phyloP scores from a whole-genome alignment of 2,113 vertebrate genomes.

The Sebastes schlegelii region DNA sequence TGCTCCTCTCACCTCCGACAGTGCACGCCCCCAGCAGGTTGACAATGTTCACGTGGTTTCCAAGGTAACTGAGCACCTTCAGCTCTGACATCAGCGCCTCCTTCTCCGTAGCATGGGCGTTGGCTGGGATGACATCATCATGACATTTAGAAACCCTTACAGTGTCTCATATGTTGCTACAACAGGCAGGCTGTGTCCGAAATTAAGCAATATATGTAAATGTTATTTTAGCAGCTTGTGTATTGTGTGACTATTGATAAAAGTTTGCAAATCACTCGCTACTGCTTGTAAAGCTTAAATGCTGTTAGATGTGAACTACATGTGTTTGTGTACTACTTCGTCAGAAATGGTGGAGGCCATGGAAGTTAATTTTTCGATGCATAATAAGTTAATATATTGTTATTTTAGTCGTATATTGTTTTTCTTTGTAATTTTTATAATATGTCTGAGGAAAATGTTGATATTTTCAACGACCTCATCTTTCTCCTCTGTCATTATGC shows the following conservation, averaged over 20 bases:
- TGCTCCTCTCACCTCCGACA: slow-evolving; percentile 86
- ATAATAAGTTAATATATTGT: too few relatives aligned
- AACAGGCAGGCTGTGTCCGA: neutral
- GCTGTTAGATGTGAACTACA: neutral
- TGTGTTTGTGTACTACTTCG: too few relatives aligned
- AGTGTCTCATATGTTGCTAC: slow-evolving; percentile 14
- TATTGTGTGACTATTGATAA: neutral
- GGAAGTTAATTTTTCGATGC: too few relatives aligned
- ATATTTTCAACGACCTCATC: too few relatives aligned
- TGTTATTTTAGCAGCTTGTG: neutral
- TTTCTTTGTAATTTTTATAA: too few relatives aligned
- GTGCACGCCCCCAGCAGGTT: slow-evolving; percentile 97
- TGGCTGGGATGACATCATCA: slow-evolving; percentile 83
- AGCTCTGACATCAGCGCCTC: slow-evolving; percentile 98
- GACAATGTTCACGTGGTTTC: slow-evolving; percentile 95
- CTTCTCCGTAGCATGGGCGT: slow-evolving; percentile 93
- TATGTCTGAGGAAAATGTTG: too few relatives aligned
- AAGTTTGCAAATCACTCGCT: too few relatives aligned
- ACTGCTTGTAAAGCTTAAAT: neutral
- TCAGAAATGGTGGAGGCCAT: too few relatives aligned
- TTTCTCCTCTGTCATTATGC: too few relatives aligned
- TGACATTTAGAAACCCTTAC: slow-evolving; percentile 13
- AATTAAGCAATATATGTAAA: neutral
- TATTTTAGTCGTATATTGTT: too few relatives aligned
- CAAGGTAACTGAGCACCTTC: slow-evolving; percentile 96